Evolutionary conservation across 2,113 vertebrate genomes (phyloP), one percentile per base, ranked within the genome.

Genomic region (Fulmarus glacialis): DNA sequence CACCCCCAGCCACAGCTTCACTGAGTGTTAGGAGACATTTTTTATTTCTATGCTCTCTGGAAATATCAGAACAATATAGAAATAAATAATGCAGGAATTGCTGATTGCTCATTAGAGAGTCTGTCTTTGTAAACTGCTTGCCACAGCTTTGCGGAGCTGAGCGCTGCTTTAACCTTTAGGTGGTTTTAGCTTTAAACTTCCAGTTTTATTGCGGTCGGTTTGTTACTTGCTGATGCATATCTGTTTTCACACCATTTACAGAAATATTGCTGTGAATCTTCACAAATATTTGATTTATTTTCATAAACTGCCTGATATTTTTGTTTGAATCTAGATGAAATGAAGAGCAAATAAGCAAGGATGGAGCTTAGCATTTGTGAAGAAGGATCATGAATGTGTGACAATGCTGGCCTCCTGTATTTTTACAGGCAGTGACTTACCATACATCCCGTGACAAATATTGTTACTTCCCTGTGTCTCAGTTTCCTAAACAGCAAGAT

Each of bases 31-130:
- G 11, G n/a, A 94, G 75, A 58, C n/a, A 5, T 7, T 62, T 85
- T 82, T 55, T 81, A 40, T 77, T 86, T 80, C 42, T 66, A 0
- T 63, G 47, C 26, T 89, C 40, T 89, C 50, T 87, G 67, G n/a
- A 81, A 90, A 36, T 59, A 89, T 5, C 64, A 87, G 38, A 82
- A 82, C 47, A 75, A 74, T 75, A 34, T 13, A 48, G 75, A 42
- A 92, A 91, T 92, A 74, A 92, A 84, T 89, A 90, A 89, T 84
- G 59, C 68, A 92, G 60, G 60, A 91, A 48, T 64, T 68, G 38
- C 56, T 87, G 80, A 60, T 78, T 59, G 29, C 34, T 92, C 47
- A 30, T 89, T 83, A 74, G 48, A 64, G 48, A 82, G 11, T 30
- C 42, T 42, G 8, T 55, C n/a, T 84, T 63, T 64, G 32, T 52